Base-by-base conservation (phyloP, 2,113 vertebrate species). In the Periophthalmus modestus region DNA sequence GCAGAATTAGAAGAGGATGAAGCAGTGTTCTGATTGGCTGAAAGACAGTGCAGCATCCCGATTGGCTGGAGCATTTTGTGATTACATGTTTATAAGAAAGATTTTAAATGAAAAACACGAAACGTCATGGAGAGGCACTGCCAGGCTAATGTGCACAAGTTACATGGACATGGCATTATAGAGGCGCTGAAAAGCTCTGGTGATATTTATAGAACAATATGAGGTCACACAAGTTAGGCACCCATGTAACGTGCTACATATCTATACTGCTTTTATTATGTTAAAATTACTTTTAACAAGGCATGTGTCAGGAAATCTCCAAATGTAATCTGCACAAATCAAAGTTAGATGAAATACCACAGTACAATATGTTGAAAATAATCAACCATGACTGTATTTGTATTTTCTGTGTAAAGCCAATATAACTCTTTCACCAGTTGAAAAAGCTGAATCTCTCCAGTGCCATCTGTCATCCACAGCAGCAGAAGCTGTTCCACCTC, bases 11-110 rank as follows among this genome's bases (percentile, higher is more conserved):
- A 83, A 66, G 76, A 58, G 67, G 66, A 72, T 5, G 52, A 0
- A 46, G 58, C 70, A 61, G 14, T 66, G 52, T 74, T 65, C 71
- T 66, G 74, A 63, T 74, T 24, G 15, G 23, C 68, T 2, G 59
- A 3, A 57, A 74, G 36, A 69, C 5, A 61, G 0, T 48, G 65
- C 71, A 55, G 19, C 68, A 58, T 75, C 63, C 71, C 61, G 67
- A 62, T 72, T 23, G 16, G 21, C 69, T 0, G 23, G 23, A 59
- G 57, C 21, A 1, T 59, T 24, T 59, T 28, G 73, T 34, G 47
- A 46, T 28, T 68, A 81, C 73, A 85, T 62, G 59, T 66, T 21
- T 19, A 70, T 66, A 66, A 52, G 1, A 13, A 65, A 47, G 63
- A 63, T 63, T 21, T 62, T 0, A 50, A 52, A 16, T 52, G 15